Conservation (phyloP, 1,140 invertebrate genomes). For the Whitmania pigra region DNA sequence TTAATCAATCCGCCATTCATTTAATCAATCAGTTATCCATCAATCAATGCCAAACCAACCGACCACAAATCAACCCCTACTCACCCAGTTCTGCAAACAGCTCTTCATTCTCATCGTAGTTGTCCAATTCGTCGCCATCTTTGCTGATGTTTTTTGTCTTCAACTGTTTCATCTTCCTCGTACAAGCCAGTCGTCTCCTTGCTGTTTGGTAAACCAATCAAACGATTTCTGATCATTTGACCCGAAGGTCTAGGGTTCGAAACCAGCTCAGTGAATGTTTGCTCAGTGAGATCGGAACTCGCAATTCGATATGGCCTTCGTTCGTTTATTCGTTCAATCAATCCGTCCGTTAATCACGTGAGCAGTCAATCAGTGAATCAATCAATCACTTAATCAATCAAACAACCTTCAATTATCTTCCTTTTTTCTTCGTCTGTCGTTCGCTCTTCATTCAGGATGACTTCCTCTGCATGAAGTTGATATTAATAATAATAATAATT, state of each 20-base stretch:
- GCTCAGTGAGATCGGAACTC: too few relatives aligned
- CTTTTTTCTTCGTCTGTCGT: slow-evolving; percentile 98
- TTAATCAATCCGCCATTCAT: too few relatives aligned
- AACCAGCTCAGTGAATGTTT: too few relatives aligned
- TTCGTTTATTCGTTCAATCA: too few relatives aligned
- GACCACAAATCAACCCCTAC: neutral
- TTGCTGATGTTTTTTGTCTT: slow-evolving; percentile 72
- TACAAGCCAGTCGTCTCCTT: slow-evolving; percentile 69
- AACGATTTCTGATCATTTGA: neutral
- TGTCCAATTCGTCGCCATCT: slow-evolving; percentile 65
- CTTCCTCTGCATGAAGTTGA: slow-evolving; percentile 68
- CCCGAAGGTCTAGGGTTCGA: neutral
- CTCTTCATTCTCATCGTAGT: slow-evolving; percentile 53
- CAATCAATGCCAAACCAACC: neutral
- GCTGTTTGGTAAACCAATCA: slow-evolving; percentile 47
- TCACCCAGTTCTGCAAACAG: slow-evolving; percentile 31
- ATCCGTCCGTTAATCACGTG: too few relatives aligned
- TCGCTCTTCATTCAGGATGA: slow-evolving; percentile 95
- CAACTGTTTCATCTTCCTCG: slow-evolving; percentile 91
- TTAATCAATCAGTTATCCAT: neutral
- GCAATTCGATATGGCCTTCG: too few relatives aligned
- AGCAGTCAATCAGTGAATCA: neutral
- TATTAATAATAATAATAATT: neutral
- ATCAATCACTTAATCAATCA: neutral
- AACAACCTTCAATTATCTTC: slow-evolving; percentile 90